phyloP scores from a whole-genome alignment of 2,797 vertebrate species.

The Diceros bicornis region DNA sequence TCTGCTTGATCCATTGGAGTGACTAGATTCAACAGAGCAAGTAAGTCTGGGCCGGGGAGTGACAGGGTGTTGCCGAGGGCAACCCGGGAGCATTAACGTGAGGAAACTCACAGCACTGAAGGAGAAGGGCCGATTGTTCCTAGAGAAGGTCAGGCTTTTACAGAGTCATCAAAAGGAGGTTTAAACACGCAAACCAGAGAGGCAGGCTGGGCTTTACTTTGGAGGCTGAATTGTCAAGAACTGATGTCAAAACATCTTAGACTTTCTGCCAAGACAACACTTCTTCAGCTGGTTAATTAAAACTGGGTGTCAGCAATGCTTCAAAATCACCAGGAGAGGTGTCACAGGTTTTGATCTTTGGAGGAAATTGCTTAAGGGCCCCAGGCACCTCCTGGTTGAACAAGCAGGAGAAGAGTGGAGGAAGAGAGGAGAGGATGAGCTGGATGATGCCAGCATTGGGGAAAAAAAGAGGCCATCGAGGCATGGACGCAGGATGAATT shows the following conservation, averaged over 20 bases:
- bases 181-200: slow-evolving; percentile 2
- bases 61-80: neutral
- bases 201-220: slow-evolving; percentile 34
- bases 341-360: neutral
- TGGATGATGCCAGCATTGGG: too few relatives aligned
- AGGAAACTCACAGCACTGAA: neutral
- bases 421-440: neutral
- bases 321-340: neutral
- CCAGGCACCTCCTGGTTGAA: neutral
- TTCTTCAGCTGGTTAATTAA: slow-evolving; percentile 52
- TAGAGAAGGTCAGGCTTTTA: neutral
- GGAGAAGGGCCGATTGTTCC: slow-evolving; percentile 26
- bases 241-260: slow-evolving; percentile 37
- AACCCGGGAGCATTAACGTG: neutral
- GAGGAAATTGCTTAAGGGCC: neutral
- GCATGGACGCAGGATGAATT: rapidly evolving
- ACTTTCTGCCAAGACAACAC: slow-evolving; percentile 55
- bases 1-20: slow-evolving; percentile 48
- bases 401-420: too few relatives aligned
- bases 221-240: slow-evolving; percentile 54
- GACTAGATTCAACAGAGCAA: slow-evolving; percentile 69
- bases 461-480: rapidly evolving
- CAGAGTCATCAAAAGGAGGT: slow-evolving; percentile 47
- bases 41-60: neutral
- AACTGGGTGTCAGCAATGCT: slow-evolving; percentile 24